These are phyloP conservation scores for Vimba vimba DNA, from an alignment of 2,113 vertebrate species.

Conservation along the genomic window DNA sequence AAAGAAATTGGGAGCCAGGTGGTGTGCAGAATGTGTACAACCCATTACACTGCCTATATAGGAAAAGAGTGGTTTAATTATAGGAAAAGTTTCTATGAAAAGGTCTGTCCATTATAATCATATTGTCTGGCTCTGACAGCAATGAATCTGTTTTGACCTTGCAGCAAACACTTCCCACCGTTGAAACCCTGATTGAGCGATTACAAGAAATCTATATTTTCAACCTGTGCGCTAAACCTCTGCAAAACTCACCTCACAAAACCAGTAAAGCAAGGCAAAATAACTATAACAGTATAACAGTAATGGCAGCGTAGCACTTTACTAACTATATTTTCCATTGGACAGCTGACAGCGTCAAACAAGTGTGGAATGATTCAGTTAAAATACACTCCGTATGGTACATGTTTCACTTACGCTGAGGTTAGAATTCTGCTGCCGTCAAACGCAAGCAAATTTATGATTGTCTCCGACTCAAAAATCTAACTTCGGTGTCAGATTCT, in stretches of 20 bases:
- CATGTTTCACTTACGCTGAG: not conserved
- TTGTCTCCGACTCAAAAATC: not conserved
- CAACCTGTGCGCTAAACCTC: not conserved
- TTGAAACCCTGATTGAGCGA: too few species aligned
- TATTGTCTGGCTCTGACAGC: not conserved
- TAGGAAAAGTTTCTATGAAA: not conserved
- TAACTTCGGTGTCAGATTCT: conserved; percentile 35
- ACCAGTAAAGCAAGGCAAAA: not conserved
- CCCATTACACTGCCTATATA: not conserved
- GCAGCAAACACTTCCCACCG: not conserved
- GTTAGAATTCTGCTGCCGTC: not conserved
- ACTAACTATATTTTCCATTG: not conserved
- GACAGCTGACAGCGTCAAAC: not conserved
- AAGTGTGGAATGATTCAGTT: not conserved
- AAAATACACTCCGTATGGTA: not conserved
- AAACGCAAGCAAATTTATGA: conserved; percentile 12
- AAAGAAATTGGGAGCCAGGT: not conserved
- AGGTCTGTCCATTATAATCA: not conserved
- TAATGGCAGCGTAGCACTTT: not conserved
- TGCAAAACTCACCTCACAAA: not conserved
- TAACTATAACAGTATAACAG: not conserved
- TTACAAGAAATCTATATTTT: too few species aligned
- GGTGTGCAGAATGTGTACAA: not conserved
- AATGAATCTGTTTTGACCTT: conserved; percentile 35
- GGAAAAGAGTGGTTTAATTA: not conserved